Evolutionary conservation across 2,888 invertebrate species (phyloP), one percentile per base, ranked within the genome.

Genomic region (Euplagia quadripunctaria): DNA sequence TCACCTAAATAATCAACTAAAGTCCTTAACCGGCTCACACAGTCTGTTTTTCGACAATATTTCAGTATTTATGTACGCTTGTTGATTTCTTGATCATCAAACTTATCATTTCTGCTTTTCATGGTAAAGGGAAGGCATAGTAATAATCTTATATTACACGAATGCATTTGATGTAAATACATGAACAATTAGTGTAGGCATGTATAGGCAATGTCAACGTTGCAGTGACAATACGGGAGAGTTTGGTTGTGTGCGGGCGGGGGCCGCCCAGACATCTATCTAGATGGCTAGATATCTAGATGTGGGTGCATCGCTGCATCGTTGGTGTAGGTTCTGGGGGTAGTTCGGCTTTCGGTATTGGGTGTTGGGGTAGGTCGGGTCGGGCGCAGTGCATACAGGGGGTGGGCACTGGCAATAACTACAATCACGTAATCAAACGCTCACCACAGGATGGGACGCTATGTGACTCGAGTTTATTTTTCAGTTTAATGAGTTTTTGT

Each of bases 271-370:
- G 89, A 89, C 88, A 58, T 78, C 78, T 86, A 87, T 86, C 88
- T 89, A 89, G 89, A 86, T 88, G 83, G 87, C 89, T 91, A 91
- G 89, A 83, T 85, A 82, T 89, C 91, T 93, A 93, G 93, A 92
- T 89, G 90, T 87, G 90, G 91, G 90, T 94, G 94, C 94, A 94
- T 92, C 91, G 90, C 81, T 94, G 94, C 94, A 94, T 83, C 84
- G 94, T 95, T 95, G 91, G 91, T 88, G 90, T 94, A 94, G 94
- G 94, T 94, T 91, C 89, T 86, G 90, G 89, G 92, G 93, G 90
- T 91, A 91, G 63, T 63, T 70, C 43, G 55, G 55, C 55, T 89
- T 86, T 88, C 85, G 79, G 81, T 43, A 64, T 51, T 69, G 73
- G 75, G 70, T 65, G 75, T 71, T 76, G 84, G 87, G 83, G 79